A percentile compares a stretch with the other conserved stretches of the same genome.
Evolutionary conservation across 2,888 invertebrate genomes (phyloP).

Genomic region (Troides oblongomaculatus): DNA sequence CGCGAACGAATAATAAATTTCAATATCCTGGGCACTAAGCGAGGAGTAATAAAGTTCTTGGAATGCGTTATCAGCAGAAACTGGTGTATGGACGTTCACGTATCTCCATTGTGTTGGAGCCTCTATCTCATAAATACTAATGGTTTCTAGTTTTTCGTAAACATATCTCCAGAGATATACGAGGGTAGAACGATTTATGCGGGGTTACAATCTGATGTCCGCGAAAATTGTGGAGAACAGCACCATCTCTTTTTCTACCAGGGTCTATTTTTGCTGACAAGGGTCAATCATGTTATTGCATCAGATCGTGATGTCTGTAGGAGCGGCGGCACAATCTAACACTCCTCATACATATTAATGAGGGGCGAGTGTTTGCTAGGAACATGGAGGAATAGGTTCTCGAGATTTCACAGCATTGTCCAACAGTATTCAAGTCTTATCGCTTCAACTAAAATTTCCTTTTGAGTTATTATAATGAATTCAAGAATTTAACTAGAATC

Average conservation of each 20-base stretch:
- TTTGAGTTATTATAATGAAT: no score
- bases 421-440: not conserved
- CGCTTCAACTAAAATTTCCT: no score
- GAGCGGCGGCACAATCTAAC: slow-evolving; percentile 52
- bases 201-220: slow-evolving; percentile 49
- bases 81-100: slow-evolving; percentile 23
- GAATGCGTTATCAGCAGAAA: slow-evolving; percentile 30
- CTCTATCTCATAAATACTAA: slow-evolving; percentile 54
- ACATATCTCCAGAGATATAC: slow-evolving; percentile 54
- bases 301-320: slow-evolving; percentile 43
- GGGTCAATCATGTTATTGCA: slow-evolving; percentile 61
- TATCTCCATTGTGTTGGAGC: slow-evolving; percentile 41
- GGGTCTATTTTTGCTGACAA: slow-evolving; percentile 62
- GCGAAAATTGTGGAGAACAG: slow-evolving; percentile 52
- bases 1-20: slow-evolving; percentile 23
- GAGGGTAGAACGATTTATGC: slow-evolving; percentile 61
- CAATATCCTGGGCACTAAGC: slow-evolving; percentile 30
- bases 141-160: slow-evolving; percentile 46
- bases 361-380: slow-evolving; percentile 38
- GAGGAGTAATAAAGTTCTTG: slow-evolving; percentile 11
- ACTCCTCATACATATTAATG: slow-evolving; percentile 65
- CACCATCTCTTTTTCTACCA: slow-evolving; percentile 55
- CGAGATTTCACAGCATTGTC: slow-evolving; percentile 39
- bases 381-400: slow-evolving; percentile 44
- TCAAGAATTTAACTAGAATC: no score